A percentile compares a stretch with the other conserved stretches of the same genome.
These are phyloP conservation scores for Dolichotis patagonum DNA, from an alignment of 2,113 vertebrate species.

Conservation along the genomic window DNA sequence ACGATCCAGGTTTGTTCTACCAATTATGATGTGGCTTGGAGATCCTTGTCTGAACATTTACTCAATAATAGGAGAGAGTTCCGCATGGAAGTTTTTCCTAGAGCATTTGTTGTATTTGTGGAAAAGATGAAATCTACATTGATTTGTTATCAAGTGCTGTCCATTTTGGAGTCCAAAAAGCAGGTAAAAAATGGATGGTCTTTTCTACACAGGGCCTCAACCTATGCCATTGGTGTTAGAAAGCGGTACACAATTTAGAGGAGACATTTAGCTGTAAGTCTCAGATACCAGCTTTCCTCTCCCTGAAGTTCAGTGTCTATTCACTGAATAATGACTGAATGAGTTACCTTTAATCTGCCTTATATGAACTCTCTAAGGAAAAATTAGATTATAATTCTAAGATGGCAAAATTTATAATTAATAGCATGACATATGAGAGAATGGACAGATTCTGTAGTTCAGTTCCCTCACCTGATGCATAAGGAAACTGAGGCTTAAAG, in stretches of 20 bases:
- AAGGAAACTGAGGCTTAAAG: constrained; percentile 49
- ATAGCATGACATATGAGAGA: not conserved
- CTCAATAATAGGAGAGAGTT: not conserved
- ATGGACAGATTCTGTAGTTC: not conserved
- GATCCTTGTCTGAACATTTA: not conserved
- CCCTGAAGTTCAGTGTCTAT: not conserved
- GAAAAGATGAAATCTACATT: not conserved
- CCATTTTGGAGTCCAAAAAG: not conserved
- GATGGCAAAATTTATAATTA: not conserved
- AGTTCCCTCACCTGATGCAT: not conserved
- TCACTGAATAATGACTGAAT: not conserved
- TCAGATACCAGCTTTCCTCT: not conserved
- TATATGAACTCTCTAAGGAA: not conserved
- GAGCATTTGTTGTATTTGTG: not conserved
- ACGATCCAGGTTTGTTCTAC: not conserved
- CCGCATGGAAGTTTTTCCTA: not conserved
- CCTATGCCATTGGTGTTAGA: not conserved
- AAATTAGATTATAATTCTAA: constrained; percentile 14
- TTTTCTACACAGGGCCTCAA: not conserved
- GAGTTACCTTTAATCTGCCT: not conserved
- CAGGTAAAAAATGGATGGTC: not conserved
- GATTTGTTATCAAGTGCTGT: not conserved
- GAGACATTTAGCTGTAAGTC: not conserved
- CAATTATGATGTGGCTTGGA: not conserved
- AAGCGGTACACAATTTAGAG: not conserved